Evolutionary conservation across 2,797 vertebrate species (phyloP), one percentile per base, ranked within the genome.

Genomic region (Lutjanus argentimaculatus): DNA sequence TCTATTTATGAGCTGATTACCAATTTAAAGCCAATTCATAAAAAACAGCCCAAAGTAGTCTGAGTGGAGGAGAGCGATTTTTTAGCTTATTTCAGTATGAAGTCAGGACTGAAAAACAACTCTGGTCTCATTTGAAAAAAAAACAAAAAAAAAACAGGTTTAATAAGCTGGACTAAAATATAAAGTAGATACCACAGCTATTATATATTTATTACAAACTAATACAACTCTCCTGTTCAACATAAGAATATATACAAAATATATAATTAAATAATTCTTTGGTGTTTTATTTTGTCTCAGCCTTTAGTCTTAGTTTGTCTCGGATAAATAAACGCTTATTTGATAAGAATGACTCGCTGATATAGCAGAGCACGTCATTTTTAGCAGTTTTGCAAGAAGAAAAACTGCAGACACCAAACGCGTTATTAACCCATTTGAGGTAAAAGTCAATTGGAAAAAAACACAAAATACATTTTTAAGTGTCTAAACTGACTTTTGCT

Each of bases 1-100:
- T 68, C 67, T 21, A 85, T 91, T 93, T 93, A 91, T 88, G 89
- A 83, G 85, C 84, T 52, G 87, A 90, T 88, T 88, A 89, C 76
- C 84, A 89, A 91, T 89, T 88, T 85, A 81, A 85, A 84, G 13
- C 77, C 83, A 88, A 92, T 92, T 89, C 86, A 83, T 82, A 84
- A 88, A 89, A 86, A 83, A 70, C 40, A n/a, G 73, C 25, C 16
- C 0, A 67, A 55, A 67, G 48, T 0, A 62, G 68, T 58, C 19
- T 45, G 56, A 74, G 70, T 0, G 6, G 25, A 70, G 56, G 52
- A 58, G 22, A 30, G 17, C 6, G 61, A 48, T 14, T 3, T 48
- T 6, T 8, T 17, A 10, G 25, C 14, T n/a, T 10, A 12, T 57
- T 64, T 76, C 15, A 55, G 11, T 49, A 42, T 61, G 59, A 56